Base-by-base conservation (phyloP, 2,113 vertebrate species). In the Colius striatus region DNA sequence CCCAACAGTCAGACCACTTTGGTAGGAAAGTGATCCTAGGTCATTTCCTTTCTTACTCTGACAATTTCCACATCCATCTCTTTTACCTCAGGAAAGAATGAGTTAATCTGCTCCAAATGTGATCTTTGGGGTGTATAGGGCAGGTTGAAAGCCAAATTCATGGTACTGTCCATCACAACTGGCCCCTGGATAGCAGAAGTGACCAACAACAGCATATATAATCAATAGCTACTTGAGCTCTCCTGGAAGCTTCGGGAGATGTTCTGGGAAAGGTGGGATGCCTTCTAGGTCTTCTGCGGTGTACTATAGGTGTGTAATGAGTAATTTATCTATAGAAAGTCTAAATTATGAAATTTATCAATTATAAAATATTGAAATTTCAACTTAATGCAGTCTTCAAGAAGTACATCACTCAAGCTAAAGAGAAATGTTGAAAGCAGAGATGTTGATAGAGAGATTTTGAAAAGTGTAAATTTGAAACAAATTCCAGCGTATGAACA, bases 271-370 rank as follows among this genome's bases (percentile, higher is more conserved):
- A 85, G 9, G 1, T 16, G 65, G 18, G 51, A 41, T 48, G 36
- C 6, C 16, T 70, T 22, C 14, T 13, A 53, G 16, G 6, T 66
- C 19, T 79, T 55, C 38, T 73, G 8, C 27, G 62, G 27, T 26
- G 16, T 4, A 2, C n/a, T 0, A 0, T 36, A 36, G 29, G 5
- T 25, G 9, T 36, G 13, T 9, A 70, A 41, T 20, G 16, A 86
- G 10, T 32, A 0, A 50, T 75, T 89, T 82, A 10, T 29, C 20
- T 14, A 26, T 29, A 38, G 6, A 60, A 72, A 77, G 23, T 55
- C 29, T 65, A 77, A 70, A 34, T 41, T 41, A 41, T 41, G 38
- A 10, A 41, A 41, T 10, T 41, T 41, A 41, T 41, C 38, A 41
- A 41, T 41, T 41, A 10, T 41, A 12, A 41, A 41, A 41, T 86